Evolutionary conservation across 2,888 invertebrate species (phyloP).

Genomic region (Plagodis dolabraria): DNA sequence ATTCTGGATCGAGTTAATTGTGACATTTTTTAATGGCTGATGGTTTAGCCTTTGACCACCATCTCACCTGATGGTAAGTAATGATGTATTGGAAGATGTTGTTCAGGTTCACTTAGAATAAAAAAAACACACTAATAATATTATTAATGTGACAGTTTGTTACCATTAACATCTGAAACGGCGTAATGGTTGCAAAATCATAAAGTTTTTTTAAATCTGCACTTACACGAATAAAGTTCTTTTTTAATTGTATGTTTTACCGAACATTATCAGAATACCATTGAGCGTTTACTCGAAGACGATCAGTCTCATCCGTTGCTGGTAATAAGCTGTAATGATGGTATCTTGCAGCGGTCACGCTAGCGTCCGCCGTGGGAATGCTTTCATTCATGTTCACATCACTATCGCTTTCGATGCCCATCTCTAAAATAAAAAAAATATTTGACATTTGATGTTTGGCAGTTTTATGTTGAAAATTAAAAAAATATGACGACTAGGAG

Average conservation of each 20-base stretch:
- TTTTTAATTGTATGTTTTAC: too few species aligned
- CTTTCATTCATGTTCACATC: slow-evolving; percentile 22
- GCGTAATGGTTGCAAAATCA: too few species aligned
- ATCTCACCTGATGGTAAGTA: too few species aligned
- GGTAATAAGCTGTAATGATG: slow-evolving; percentile 28
- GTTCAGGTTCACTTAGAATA: too few species aligned
- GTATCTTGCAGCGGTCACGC: slow-evolving; percentile 28
- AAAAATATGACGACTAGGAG: too few species aligned
- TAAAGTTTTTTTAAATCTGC: too few species aligned
- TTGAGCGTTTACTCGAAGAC: slow-evolving; percentile 10
- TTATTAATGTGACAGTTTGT: background rate
- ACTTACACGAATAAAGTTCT: too few species aligned
- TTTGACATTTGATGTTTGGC: background rate
- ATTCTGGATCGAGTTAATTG: background rate
- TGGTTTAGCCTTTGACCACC: too few species aligned
- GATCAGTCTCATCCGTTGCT: slow-evolving; percentile 24
- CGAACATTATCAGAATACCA: background rate
- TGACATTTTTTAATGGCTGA: background rate
- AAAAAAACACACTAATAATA: too few species aligned
- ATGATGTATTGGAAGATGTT: too few species aligned
- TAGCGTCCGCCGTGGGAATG: slow-evolving; percentile 31
- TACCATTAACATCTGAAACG: too few species aligned
- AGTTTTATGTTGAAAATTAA: too few species aligned
- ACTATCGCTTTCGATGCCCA: slow-evolving; percentile 24
- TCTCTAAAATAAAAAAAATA: slow-evolving; percentile 2